phyloP scores from a whole-genome alignment of 1,140 invertebrate genomes.

The Asbolus verrucosus region DNA sequence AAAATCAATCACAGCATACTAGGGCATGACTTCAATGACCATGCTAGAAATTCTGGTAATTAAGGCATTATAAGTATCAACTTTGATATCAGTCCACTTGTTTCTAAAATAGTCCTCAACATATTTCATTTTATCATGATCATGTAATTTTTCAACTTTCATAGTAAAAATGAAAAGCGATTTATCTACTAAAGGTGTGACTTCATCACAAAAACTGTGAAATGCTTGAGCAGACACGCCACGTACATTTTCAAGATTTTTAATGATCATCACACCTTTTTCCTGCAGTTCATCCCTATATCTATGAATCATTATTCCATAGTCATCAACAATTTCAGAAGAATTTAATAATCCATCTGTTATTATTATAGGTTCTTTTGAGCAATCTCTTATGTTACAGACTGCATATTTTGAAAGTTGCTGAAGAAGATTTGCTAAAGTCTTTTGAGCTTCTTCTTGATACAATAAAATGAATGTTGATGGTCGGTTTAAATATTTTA shows the following conservation, averaged over 20 bases:
- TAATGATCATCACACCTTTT: slow-evolving; percentile 64
- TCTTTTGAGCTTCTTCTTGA: slow-evolving; percentile 48
- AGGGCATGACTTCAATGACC: slow-evolving; percentile 8
- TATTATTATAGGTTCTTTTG: slow-evolving; percentile 48
- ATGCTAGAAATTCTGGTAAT: slow-evolving; percentile 58
- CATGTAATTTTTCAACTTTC: slow-evolving; percentile 53
- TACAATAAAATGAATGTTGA: slow-evolving; percentile 57
- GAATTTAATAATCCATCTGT: slow-evolving; percentile 48
- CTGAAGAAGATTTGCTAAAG: slow-evolving; percentile 50
- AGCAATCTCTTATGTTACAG: slow-evolving; percentile 52
- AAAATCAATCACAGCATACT: background rate
- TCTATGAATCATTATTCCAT: slow-evolving; percentile 64
- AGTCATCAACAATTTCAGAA: slow-evolving; percentile 58
- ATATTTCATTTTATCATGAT: slow-evolving; percentile 34
- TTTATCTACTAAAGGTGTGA: slow-evolving; percentile 65
- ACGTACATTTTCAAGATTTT: slow-evolving; percentile 65
- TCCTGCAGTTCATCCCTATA: slow-evolving; percentile 59
- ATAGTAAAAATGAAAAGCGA: slow-evolving; percentile 69
- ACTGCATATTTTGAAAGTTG: slow-evolving; percentile 45
- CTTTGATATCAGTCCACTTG: slow-evolving; percentile 56
- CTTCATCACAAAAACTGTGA: slow-evolving; percentile 69
- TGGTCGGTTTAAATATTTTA: slow-evolving; percentile 49
- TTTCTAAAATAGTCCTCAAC: slow-evolving; percentile 50
- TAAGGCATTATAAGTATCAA: slow-evolving; percentile 59
- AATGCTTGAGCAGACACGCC: slow-evolving; percentile 67